Evolutionary conservation across 2,797 vertebrate genomes (phyloP).

Genomic region (Notoglanidium macrostoma): DNA sequence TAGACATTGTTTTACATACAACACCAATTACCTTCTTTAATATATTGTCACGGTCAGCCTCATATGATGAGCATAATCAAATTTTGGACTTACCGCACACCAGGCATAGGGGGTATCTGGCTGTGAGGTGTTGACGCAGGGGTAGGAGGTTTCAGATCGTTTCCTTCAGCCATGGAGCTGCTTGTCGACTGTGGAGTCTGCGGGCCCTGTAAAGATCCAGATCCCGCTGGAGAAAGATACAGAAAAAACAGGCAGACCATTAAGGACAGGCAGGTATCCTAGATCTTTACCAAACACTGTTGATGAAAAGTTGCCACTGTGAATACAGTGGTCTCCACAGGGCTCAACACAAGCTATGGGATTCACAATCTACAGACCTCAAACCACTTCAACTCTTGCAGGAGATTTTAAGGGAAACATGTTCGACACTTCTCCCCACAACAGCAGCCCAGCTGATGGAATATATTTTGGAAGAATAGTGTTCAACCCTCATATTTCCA

Average conservation of each 20-base stretch:
- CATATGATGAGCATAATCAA: neutral
- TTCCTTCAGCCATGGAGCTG: conserved; percentile 98
- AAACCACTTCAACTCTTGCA: neutral
- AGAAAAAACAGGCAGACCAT: conserved; percentile 35
- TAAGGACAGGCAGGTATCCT: neutral
- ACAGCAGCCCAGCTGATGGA: neutral
- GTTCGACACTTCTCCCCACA: neutral
- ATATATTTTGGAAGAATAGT: neutral
- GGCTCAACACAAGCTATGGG: too few relatives aligned
- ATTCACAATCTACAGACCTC: neutral
- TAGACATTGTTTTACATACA: neutral
- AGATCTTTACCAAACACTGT: too few relatives aligned
- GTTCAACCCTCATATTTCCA: neutral
- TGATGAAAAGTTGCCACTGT: neutral
- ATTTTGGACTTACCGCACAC: conserved; percentile 81
- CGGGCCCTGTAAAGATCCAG: conserved; percentile 97
- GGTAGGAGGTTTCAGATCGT: conserved; percentile 96
- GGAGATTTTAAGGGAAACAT: neutral
- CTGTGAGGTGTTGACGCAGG: conserved; percentile 96
- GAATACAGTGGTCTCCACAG: neutral
- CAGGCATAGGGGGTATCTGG: conserved; percentile 93
- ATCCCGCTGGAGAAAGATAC: conserved; percentile 82
- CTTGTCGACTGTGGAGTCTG: conserved; percentile 98
- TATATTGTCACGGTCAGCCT: neutral
- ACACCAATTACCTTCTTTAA: neutral